Evolutionary conservation across 1,140 invertebrate genomes (phyloP), one percentile per base, ranked within the genome.

Genomic region (Drosophila sulfurigaster): DNA sequence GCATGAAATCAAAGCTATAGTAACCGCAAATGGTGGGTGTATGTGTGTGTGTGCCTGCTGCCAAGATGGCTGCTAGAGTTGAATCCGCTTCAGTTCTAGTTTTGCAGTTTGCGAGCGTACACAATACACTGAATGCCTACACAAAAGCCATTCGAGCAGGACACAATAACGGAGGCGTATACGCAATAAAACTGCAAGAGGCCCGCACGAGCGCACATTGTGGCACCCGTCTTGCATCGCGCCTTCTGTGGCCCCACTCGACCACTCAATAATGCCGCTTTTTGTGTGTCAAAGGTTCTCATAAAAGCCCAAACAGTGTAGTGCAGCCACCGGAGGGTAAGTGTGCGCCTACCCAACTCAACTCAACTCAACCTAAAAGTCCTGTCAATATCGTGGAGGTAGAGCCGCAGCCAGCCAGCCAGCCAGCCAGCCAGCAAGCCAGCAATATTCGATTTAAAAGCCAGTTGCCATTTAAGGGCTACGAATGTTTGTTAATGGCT

Each of bases 281-380:
- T 86, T 87, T 87, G 82, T 87, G 77, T 83, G 83, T 87, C 83
- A 87, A 83, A 88, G 80, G 83, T 75, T 57, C 74, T 75, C 68
- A 80, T 66, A 67, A 79, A 75, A 81, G 59, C 72, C 80, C 58
- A 82, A 80, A 74, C 69, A 82, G 51, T 65, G 78, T 62, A 65
- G 30, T 30, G 13, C 35, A 5, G 49, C 20, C 20, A 25, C 20
- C 43, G 16, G 2, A 15, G 8, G 13, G 30, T 11, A 35, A 38
- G 30, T 35, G 51, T 6, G 52, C 13, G 48, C 46, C 10, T 6
- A 30, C 38, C 20, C 32, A 25, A 25, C 20, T 8, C 32, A 38
- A 38, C 35, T 38, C 32, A 38, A 38, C 35, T 38, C 35, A 32
- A 32, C 32, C 32, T 32, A 32, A 32, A 5, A 46, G 25, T 11